phyloP scores from a whole-genome alignment of 1,140 invertebrate species.

The Lordiphosa mommai region DNA sequence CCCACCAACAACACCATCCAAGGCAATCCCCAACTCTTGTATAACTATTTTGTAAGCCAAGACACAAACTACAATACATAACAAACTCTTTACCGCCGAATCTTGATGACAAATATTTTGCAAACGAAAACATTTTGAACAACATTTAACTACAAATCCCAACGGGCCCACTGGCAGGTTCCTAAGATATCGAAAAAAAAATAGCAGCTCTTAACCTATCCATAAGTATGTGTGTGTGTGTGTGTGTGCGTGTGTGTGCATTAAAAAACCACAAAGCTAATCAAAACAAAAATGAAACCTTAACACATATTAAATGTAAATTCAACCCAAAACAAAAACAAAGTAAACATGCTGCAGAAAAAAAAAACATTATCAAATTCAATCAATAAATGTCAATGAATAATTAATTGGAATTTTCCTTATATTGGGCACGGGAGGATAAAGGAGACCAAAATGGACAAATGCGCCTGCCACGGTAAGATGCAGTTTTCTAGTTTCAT shows the following conservation, averaged over 20 bases:
- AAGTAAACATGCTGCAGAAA: slow-evolving; percentile 40
- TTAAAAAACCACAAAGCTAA: slow-evolving; percentile 23
- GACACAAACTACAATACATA: slow-evolving; percentile 17
- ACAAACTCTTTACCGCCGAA: slow-evolving; percentile 46
- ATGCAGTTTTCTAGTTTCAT: too few species aligned
- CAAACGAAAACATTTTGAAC: slow-evolving; percentile 1
- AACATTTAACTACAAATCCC: slow-evolving; percentile 13
- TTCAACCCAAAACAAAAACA: slow-evolving; percentile 23
- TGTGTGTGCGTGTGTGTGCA: slow-evolving; percentile 39
- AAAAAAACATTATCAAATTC: slow-evolving; percentile 72
- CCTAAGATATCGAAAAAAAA: slow-evolving; percentile 44
- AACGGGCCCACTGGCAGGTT: slow-evolving; percentile 57
- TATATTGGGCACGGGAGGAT: neutral
- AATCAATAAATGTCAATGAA: slow-evolving; percentile 78
- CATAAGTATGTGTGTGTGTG: slow-evolving; percentile 41
- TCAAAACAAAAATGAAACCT: slow-evolving; percentile 22
- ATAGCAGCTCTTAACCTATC: slow-evolving; percentile 21
- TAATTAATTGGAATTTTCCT: slow-evolving; percentile 42
- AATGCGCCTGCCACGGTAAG: neutral
- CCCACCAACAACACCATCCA: slow-evolving; percentile 12
- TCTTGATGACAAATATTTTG: slow-evolving; percentile 24
- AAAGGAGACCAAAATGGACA: neutral
- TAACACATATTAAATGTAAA: slow-evolving; percentile 56
- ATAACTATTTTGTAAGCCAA: slow-evolving; percentile 43
- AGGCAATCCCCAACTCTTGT: slow-evolving; percentile 13